These are phyloP conservation scores for Muscina levida DNA, from an alignment of 2,888 invertebrate species.

Conservation along the genomic window DNA sequence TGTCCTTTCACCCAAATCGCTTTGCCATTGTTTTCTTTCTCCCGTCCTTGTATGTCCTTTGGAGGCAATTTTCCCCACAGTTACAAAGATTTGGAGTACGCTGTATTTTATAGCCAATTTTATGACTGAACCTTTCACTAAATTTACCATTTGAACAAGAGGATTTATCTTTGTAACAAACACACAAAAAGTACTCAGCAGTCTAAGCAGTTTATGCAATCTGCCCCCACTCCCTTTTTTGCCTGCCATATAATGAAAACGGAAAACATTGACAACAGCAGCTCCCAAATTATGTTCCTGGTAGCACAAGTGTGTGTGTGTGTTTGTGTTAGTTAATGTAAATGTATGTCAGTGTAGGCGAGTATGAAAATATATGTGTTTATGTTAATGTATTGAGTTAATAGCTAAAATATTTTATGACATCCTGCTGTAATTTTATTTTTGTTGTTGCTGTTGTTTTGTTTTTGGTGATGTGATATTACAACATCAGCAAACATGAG, in stretches of 20 bases:
- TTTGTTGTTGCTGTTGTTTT: too few species aligned
- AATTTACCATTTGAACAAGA: background rate
- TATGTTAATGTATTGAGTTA: background rate
- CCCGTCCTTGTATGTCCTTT: too few species aligned
- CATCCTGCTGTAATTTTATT: slow-evolving; percentile 48
- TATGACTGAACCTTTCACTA: slow-evolving; percentile 26
- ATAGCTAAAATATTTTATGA: background rate
- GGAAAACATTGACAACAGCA: background rate
- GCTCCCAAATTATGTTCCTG: background rate
- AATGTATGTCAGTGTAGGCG: background rate
- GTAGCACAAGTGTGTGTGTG: background rate
- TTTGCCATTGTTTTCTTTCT: too few species aligned
- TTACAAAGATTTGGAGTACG: too few species aligned
- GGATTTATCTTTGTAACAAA: background rate
- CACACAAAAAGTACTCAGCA: background rate
- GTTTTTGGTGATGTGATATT: too few species aligned
- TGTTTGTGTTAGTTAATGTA: too few species aligned
- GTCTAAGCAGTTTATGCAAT: too few species aligned
- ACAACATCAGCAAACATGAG: too few species aligned
- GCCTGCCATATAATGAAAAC: too few species aligned
- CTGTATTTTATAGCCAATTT: slow-evolving; percentile 51
- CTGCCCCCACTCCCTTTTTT: too few species aligned
- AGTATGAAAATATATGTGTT: background rate
- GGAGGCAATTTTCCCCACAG: too few species aligned
- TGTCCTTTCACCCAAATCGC: too few species aligned